phyloP scores from a whole-genome alignment of 2,888 invertebrate species.

The Lasioglossum zephyrum region DNA sequence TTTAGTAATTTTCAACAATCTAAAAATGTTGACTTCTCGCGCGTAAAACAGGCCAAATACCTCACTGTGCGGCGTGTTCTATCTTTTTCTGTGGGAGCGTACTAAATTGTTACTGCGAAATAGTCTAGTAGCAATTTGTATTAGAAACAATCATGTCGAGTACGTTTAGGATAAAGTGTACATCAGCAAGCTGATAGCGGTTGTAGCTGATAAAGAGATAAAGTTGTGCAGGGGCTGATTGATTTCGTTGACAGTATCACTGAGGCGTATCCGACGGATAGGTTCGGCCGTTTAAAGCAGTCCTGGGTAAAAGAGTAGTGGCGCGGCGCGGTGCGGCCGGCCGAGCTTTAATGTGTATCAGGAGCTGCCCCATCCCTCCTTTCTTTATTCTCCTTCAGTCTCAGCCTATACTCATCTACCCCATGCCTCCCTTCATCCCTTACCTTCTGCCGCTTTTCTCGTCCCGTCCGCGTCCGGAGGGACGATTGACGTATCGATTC shows the following conservation, averaged over 20 bases:
- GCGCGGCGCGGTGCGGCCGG: not conserved
- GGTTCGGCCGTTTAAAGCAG: constrained; percentile 5
- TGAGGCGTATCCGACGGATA: not conserved
- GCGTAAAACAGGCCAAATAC: too few species aligned
- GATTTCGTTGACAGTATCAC: not conserved
- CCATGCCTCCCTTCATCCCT: constrained; percentile 43
- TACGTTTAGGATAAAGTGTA: not conserved
- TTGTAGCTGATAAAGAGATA: not conserved
- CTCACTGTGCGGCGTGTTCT: too few species aligned
- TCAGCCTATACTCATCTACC: constrained; percentile 43
- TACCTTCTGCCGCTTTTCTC: constrained; percentile 46
- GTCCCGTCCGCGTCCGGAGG: constrained; percentile 57
- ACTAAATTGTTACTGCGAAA: too few species aligned
- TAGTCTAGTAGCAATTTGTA: too few species aligned
- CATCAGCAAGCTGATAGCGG: not conserved
- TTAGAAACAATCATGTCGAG: not conserved
- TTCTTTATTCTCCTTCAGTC: constrained; percentile 51
- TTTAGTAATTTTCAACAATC: too few species aligned
- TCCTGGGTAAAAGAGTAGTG: constrained; percentile 21
- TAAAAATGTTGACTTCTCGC: too few species aligned
- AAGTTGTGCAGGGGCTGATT: not conserved
- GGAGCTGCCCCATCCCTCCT: constrained; percentile 19
- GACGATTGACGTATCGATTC: constrained; percentile 82
- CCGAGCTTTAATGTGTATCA: constrained; percentile 51
- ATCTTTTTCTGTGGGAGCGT: too few species aligned